Conservation (phyloP, 2,113 vertebrate species). For the Pipra filicauda region DNA sequence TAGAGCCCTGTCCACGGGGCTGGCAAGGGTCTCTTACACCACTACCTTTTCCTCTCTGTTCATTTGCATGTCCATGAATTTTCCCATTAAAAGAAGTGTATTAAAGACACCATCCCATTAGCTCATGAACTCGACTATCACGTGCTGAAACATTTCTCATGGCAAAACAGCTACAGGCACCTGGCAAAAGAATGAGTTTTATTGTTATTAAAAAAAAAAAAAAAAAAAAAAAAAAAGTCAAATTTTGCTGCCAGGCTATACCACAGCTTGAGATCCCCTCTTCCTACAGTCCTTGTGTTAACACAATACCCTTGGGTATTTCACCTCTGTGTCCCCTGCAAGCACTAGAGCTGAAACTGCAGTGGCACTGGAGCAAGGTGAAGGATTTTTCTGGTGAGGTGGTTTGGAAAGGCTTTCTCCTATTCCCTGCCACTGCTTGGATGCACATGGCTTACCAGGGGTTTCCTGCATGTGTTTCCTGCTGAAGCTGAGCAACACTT, state of each 20-base stretch:
- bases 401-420: not conserved
- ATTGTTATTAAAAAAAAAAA: not conserved
- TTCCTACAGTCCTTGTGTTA: not conserved
- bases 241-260: not conserved
- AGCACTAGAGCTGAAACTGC: not conserved
- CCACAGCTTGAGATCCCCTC: not conserved
- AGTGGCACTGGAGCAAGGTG: not conserved
- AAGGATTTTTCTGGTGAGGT: not conserved
- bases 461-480: not conserved
- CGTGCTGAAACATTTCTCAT: not conserved
- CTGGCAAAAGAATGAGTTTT: not conserved
- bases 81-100: not conserved
- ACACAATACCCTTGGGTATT: not conserved
- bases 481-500: not conserved
- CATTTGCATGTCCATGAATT: not conserved
- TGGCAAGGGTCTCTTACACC: not conserved
- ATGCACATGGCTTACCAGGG: accelerated
- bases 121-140: not conserved
- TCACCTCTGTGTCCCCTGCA: not conserved
- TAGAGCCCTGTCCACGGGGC: accelerated
- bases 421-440: accelerated
- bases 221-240: not conserved
- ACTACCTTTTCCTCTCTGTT: not conserved
- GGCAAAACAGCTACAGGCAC: not conserved
- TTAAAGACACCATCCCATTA: not conserved